Base-by-base conservation (phyloP, 2,797 vertebrate genomes). In the Sylvilagus floridanus region DNA sequence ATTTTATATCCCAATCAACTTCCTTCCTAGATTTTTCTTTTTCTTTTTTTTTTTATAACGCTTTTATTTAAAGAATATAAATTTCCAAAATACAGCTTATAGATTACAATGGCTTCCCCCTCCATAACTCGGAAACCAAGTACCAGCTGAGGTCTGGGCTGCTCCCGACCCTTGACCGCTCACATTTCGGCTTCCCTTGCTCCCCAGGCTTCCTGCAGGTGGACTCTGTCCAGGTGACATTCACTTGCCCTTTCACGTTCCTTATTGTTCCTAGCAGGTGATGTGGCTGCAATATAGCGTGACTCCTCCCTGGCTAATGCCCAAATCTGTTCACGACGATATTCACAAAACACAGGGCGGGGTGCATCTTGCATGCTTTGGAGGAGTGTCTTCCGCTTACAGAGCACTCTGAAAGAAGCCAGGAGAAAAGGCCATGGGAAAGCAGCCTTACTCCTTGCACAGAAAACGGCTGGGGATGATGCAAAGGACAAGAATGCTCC, bases 401-500 rank as follows among this genome's bases (percentile, higher is more conserved):
- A 42, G 4, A 68, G 42, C 3, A 47, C 32, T 92, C 50, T 69
- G 62, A 95, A 95, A 90, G 86, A 52, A 63, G 32, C 13, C 42
- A 90, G 17, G 85, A 37, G 73, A 83, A 81, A 82, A 63, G 50
- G 8, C 79, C 76, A 62, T 21, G 50, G n/a, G 22, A 71, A 86
- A 94, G 92, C 47, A 72, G 54, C 96, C 96, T 95, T 96, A 83
- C 73, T 96, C 91, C 81, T 85, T 95, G 78, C 96, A 97, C 96
- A 97, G 91, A 94, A 97, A 95, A 97, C 96, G 8, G 96, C 71
- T 93, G 83, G 1, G 42, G 62, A 95, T 98, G 98, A 98, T 91
- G 81, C 97, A 97, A 73, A 78, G 69, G 77, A 87, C 93, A 98
- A 97, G 97, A 98, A 97, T 97, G 96, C 84, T 97, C 77, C 85